A percentile compares a stretch with the other conserved stretches of the same genome.
phyloP scores from a whole-genome alignment of 1,140 invertebrate genomes.

The Platyscapa corneri region DNA sequence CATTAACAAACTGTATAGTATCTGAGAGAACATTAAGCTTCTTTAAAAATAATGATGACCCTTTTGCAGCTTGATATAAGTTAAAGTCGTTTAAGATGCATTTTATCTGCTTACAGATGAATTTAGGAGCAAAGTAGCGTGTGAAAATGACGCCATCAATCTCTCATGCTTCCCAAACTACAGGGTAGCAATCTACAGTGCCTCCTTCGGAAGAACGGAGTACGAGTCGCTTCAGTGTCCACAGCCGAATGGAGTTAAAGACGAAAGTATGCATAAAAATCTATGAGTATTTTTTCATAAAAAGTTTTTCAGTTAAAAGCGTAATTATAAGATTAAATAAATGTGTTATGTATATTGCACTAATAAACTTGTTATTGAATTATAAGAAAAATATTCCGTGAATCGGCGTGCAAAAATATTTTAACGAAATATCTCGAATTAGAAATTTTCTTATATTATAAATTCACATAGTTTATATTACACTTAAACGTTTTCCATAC shows the following conservation, averaged over 20 bases:
- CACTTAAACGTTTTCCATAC: too few species aligned
- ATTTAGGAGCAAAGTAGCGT: slow-evolving; percentile 92
- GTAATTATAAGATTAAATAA: too few species aligned
- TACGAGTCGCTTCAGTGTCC: slow-evolving; percentile 92
- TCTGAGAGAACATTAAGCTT: background rate
- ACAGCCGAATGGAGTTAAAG: slow-evolving; percentile 86
- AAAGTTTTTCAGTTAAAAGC: too few species aligned
- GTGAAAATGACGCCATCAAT: slow-evolving; percentile 90
- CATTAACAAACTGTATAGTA: background rate
- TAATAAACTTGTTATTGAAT: too few species aligned
- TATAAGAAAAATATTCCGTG: too few species aligned
- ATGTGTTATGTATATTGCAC: too few species aligned
- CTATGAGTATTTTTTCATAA: background rate
- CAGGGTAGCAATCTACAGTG: slow-evolving; percentile 92
- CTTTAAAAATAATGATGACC: background rate
- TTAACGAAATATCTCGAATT: too few species aligned
- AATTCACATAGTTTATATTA: too few species aligned
- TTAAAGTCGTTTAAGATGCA: background rate
- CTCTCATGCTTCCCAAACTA: slow-evolving; percentile 87
- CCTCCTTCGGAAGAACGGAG: slow-evolving; percentile 90
- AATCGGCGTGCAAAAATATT: too few species aligned
- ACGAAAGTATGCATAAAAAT: slow-evolving; percentile 82
- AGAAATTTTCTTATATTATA: too few species aligned
- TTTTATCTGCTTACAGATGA: slow-evolving; percentile 81
- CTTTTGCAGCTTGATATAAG: background rate